Conservation (phyloP, 2,797 vertebrate species). For the Sebastes hubbsi region DNA sequence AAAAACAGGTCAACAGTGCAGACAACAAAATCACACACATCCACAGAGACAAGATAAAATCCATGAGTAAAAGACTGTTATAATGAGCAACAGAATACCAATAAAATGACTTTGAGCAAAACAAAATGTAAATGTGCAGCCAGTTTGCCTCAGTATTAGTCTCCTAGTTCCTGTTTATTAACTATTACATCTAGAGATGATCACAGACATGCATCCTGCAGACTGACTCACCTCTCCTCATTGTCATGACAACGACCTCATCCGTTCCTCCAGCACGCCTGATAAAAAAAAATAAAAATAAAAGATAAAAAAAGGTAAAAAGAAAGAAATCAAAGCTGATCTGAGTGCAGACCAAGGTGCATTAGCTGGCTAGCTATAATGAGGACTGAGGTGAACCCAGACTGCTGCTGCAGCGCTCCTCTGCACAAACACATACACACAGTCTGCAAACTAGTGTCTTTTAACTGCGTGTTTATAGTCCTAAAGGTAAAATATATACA, state of each 20-base stretch:
- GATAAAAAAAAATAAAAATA: neutral
- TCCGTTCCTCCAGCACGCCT: constrained; percentile 11
- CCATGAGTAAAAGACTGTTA: too few relatives aligned
- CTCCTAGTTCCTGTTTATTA: too few relatives aligned
- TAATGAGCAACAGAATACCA: too few relatives aligned
- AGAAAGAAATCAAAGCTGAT: neutral
- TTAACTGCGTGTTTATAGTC: neutral
- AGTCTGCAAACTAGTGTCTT: neutral
- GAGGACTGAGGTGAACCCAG: constrained; percentile 1
- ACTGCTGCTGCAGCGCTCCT: neutral
- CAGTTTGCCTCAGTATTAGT: neutral
- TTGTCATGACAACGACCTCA: constrained; percentile 68
- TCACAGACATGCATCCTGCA: neutral
- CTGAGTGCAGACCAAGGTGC: neutral
- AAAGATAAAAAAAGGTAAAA: neutral
- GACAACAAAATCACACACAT: too few relatives aligned
- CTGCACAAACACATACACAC: neutral
- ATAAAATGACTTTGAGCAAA: too few relatives aligned
- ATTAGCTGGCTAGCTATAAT: neutral
- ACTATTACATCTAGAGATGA: neutral
- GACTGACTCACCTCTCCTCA: constrained; percentile 77
- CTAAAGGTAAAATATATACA: neutral
- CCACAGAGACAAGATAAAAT: too few relatives aligned
- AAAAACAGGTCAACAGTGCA: too few relatives aligned
- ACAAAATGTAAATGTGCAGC: too few relatives aligned